Evolutionary conservation across 1,140 invertebrate species (phyloP).

Genomic region (Anastrepha obliqua): DNA sequence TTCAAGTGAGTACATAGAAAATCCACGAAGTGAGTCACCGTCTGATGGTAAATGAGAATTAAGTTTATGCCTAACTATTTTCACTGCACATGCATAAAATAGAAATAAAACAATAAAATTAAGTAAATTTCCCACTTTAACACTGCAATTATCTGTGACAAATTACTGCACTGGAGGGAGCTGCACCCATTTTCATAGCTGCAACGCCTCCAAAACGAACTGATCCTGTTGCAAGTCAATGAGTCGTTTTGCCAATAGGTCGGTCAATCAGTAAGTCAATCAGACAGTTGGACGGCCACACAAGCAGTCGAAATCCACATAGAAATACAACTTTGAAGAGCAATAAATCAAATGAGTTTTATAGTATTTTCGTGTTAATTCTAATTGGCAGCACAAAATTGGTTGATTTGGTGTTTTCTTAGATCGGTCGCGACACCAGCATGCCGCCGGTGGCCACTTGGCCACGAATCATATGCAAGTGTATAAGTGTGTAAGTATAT

Average conservation of each 20-base stretch:
- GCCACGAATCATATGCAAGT: background rate
- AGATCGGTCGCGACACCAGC: too few species aligned
- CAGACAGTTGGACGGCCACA: slow-evolving; percentile 27
- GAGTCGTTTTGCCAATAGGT: background rate
- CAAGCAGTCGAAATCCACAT: background rate
- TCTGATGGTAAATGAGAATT: background rate
- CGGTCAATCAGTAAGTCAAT: background rate
- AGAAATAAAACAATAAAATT: background rate
- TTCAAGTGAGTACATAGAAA: too few species aligned
- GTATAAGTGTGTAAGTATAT: background rate
- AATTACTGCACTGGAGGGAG: slow-evolving; percentile 20
- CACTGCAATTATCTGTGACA: slow-evolving; percentile 45
- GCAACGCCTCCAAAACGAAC: slow-evolving; percentile 15
- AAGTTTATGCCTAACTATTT: background rate
- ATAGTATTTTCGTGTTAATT: slow-evolving; percentile 26
- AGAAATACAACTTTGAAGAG: background rate
- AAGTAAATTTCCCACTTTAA: slow-evolving; percentile 40
- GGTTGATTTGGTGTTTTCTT: background rate
- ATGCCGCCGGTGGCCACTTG: background rate
- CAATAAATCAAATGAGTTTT: slow-evolving; percentile 38
- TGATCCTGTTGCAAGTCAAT: background rate
- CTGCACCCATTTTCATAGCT: slow-evolving; percentile 27
- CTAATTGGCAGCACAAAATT: slow-evolving; percentile 40
- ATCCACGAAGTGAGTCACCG: background rate
- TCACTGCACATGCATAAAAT: slow-evolving; percentile 12